A percentile compares a stretch with the other conserved stretches of the same genome.
Conservation (phyloP, 2,113 vertebrate genomes). For the Harpagus bidentatus region DNA sequence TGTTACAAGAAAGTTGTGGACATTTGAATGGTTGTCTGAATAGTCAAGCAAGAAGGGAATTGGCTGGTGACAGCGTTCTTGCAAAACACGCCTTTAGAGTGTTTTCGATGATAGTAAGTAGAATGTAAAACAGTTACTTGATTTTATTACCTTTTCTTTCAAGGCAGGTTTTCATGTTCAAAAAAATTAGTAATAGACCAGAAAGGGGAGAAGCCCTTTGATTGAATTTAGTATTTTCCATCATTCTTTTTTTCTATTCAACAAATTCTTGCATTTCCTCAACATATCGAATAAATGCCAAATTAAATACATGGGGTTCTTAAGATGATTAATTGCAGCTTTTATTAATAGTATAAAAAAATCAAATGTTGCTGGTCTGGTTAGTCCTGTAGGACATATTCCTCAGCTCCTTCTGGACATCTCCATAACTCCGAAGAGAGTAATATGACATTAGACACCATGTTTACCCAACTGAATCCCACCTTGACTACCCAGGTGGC, state of each 20-base stretch:
- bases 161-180: not conserved
- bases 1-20: not conserved
- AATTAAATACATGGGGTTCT: not conserved
- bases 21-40: not conserved
- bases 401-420: not conserved
- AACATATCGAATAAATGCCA: not conserved
- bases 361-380: not conserved
- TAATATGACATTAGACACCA: not conserved
- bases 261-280: not conserved
- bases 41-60: not conserved
- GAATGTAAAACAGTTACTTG: not conserved
- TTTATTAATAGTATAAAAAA: not conserved
- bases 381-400: not conserved
- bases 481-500: not conserved
- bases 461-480: not conserved
- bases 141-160: not conserved
- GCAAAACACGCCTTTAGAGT: not conserved
- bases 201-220: not conserved
- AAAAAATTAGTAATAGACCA: not conserved
- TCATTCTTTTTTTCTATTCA: not conserved
- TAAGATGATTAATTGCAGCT: not conserved
- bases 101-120: not conserved
- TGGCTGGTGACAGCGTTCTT: not conserved
- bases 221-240: not conserved
- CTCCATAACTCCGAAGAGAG: not conserved